Conservation (phyloP, 2,888 invertebrate species). For the Watsonalla cultraria region DNA sequence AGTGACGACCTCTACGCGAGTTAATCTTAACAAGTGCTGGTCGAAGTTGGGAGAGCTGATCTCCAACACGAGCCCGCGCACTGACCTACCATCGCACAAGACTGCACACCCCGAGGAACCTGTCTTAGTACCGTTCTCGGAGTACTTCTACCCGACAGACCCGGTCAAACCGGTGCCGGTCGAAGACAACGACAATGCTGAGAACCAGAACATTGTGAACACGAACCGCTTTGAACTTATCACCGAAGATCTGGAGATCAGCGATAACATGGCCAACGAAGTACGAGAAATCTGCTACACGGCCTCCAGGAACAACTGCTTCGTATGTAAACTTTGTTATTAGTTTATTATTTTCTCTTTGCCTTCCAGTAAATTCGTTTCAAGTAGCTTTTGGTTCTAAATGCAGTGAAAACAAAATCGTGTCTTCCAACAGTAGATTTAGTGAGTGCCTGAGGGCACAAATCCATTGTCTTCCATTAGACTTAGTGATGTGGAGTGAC, state of each 20-base stretch:
- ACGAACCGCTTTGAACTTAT: slow-evolving; percentile 61
- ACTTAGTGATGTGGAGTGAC: slow-evolving; percentile 54
- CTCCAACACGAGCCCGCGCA: slow-evolving; percentile 61
- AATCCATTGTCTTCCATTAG: slow-evolving; percentile 72
- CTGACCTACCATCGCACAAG: slow-evolving; percentile 72
- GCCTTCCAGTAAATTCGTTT: slow-evolving; percentile 18
- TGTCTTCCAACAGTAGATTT: slow-evolving; percentile 73
- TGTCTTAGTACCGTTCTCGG: slow-evolving; percentile 58
- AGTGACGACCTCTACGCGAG: slow-evolving; percentile 76
- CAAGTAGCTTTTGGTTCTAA: slow-evolving; percentile 44
- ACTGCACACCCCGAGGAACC: slow-evolving; percentile 68
- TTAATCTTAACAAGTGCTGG: slow-evolving; percentile 83
- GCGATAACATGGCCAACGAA: slow-evolving; percentile 79
- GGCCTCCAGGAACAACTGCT: slow-evolving; percentile 49
- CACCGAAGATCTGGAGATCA: slow-evolving; percentile 62
- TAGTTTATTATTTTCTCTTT: slow-evolving; percentile 40
- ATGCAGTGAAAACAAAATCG: slow-evolving; percentile 76
- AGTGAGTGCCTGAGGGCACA: slow-evolving; percentile 47
- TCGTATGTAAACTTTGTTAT: slow-evolving; percentile 70
- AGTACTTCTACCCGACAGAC: slow-evolving; percentile 62
- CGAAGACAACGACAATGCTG: slow-evolving; percentile 66
- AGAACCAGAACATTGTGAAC: slow-evolving; percentile 68
- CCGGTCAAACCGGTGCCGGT: slow-evolving; percentile 62
- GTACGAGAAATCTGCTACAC: slow-evolving; percentile 76
- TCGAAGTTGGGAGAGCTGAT: slow-evolving; percentile 79